These are phyloP conservation scores for Tribolium madens DNA, from an alignment of 1,140 invertebrate genomes.

Conservation along the genomic window DNA sequence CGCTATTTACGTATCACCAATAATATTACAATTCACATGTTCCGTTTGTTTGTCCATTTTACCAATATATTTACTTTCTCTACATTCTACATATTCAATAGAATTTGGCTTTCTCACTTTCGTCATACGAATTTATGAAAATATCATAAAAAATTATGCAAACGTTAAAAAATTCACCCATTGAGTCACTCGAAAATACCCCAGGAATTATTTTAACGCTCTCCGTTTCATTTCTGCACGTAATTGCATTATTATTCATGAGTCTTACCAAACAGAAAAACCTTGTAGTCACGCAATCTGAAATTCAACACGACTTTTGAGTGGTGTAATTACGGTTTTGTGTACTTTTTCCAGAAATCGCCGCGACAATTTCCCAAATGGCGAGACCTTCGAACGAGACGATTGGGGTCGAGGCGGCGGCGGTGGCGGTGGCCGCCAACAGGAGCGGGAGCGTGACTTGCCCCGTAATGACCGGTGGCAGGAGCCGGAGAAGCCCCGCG, in stretches of 20 bases:
- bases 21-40: too few species aligned
- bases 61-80: too few species aligned
- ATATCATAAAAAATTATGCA: too few species aligned
- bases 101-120: too few species aligned
- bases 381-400: conserved; percentile 57
- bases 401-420: conserved; percentile 63
- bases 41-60: too few species aligned
- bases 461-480: conserved; percentile 83
- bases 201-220: background rate
- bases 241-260: background rate
- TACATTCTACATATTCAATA: too few species aligned
- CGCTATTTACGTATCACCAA: too few species aligned
- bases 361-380: conserved; percentile 63
- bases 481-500: conserved; percentile 71
- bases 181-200: background rate
- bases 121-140: too few species aligned
- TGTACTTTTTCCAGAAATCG: conserved; percentile 43
- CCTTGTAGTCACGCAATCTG: background rate
- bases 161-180: too few species aligned
- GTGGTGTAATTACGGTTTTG: background rate
- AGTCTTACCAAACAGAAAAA: background rate
- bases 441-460: conserved; percentile 68
- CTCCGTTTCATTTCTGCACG: background rate
- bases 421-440: conserved; percentile 62
- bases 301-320: too few species aligned